These are phyloP conservation scores for Archilochus colubris DNA, from an alignment of 2,113 vertebrate species.

Conservation along the genomic window DNA sequence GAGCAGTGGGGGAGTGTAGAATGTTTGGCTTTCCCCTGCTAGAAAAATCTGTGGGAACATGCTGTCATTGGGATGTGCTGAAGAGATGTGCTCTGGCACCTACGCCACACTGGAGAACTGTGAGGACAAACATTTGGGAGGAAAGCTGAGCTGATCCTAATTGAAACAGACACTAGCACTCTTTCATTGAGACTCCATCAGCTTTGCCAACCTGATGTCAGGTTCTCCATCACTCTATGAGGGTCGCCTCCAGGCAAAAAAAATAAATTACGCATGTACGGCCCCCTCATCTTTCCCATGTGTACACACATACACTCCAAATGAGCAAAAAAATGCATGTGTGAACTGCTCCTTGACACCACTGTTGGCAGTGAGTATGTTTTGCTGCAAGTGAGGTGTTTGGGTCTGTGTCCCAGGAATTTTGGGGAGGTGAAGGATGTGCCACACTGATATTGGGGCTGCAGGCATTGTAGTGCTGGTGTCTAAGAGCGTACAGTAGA, in stretches of 20 bases:
- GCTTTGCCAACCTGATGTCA: slow-evolving; percentile 34
- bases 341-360: slow-evolving; percentile 8
- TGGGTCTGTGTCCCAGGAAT: not conserved
- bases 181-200: slow-evolving; percentile 31
- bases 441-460: not conserved
- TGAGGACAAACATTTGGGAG: slow-evolving; percentile 70
- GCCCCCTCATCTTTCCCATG: not conserved
- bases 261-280: not conserved
- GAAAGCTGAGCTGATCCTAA: slow-evolving; percentile 55
- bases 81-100: slow-evolving; percentile 66
- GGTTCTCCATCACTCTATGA: not conserved
- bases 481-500: not conserved
- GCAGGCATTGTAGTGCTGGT: not conserved
- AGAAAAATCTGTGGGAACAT: slow-evolving; percentile 56
- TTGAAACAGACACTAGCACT: slow-evolving; percentile 36
- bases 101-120: slow-evolving; percentile 35
- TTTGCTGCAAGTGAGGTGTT: not conserved
- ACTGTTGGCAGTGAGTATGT: not conserved
- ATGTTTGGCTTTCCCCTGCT: slow-evolving; percentile 60
- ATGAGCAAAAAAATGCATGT: slow-evolving; percentile 4
- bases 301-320: not conserved
- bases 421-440: not conserved
- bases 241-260: slow-evolving; percentile 22
- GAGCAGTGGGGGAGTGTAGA: slow-evolving; percentile 28
- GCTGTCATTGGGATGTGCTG: slow-evolving; percentile 60